phyloP scores from a whole-genome alignment of 1,140 invertebrate genomes.

The Macrobrachium nipponense region DNA sequence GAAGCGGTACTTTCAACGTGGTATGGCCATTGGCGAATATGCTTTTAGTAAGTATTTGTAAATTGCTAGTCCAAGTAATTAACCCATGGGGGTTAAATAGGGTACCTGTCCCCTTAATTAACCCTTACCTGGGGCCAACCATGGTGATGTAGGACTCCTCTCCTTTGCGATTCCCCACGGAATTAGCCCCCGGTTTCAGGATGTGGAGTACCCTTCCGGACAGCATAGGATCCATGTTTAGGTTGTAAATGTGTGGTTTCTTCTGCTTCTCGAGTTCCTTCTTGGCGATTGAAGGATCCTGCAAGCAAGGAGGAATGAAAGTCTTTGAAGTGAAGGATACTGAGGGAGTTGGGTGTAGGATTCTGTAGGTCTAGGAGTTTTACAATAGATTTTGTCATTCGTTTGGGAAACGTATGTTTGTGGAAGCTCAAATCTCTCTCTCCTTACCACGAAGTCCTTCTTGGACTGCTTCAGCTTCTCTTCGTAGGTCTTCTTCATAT shows the following conservation, averaged over 20 bases:
- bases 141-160: constrained; percentile 71
- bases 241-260: constrained; percentile 74
- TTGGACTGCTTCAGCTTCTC: constrained; percentile 70
- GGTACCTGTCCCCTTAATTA: not conserved
- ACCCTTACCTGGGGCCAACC: constrained; percentile 72
- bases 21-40: too few relatives aligned
- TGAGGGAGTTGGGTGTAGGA: not conserved
- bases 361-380: too few relatives aligned
- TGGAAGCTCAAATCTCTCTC: too few relatives aligned
- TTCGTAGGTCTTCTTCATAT: constrained; percentile 73
- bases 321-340: not conserved
- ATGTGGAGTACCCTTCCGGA: constrained; percentile 74
- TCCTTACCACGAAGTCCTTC: constrained; percentile 61
- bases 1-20: too few relatives aligned
- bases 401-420: too few relatives aligned
- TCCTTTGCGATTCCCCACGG: constrained; percentile 71
- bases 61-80: too few relatives aligned
- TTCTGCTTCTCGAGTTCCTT: constrained; percentile 71
- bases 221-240: constrained; percentile 75
- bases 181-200: constrained; percentile 69
- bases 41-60: too few relatives aligned
- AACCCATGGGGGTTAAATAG: too few relatives aligned
- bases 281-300: constrained; percentile 66
- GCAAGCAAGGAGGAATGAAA: not conserved
- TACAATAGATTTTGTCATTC: too few relatives aligned